Evolutionary conservation across 2,888 invertebrate genomes (phyloP), one percentile per base, ranked within the genome.

Genomic region (Scaptomyza caliginosa): DNA sequence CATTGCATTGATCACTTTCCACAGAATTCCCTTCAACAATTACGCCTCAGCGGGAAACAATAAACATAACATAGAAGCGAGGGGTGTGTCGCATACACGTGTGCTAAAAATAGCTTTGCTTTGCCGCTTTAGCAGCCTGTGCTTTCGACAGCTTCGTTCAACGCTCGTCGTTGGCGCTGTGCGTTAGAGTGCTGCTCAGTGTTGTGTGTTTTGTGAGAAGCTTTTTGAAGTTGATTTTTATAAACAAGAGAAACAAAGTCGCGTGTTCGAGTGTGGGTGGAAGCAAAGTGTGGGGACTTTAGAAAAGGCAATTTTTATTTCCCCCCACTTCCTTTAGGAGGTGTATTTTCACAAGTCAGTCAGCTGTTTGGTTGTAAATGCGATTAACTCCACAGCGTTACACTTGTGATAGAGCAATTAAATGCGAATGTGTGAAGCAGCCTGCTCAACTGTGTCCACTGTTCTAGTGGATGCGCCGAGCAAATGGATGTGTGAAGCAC

Each of bases 371-470:
- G 77, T 79, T 88, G 57, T 72, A 57, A 63, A 46, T 48, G 62
- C 21, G 67, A 45, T 46, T 23, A 78, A 78, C 82, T 82, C 67
- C 62, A 87, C 75, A 72, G 89, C 90, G 89, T 89, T 89, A 89
- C 89, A 90, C 86, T 89, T 89, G 89, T 89, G 89, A 81, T 87
- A 89, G 74, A 89, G 58, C 23, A 89, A 87, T 73, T 63, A 75
- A 39, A 56, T 67, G 74, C 70, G 68, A 17, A 54, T 76, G 77
- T 74, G 71, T 54, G 70, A 62, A 72, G 60, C 76, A 66, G 58
- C 60, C 64, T 73, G 76, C 68, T 34, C 63, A 73, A 58, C 32
- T 79, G 82, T 65, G 64, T 45, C 34, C 73, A 86, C 89, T 90
- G 89, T 90, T 90, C 89, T 90, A 89, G 89, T 83, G 86, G 38